These are phyloP conservation scores for Pterocles orientalis DNA, from an alignment of 2,113 vertebrate species.

Conservation along the genomic window DNA sequence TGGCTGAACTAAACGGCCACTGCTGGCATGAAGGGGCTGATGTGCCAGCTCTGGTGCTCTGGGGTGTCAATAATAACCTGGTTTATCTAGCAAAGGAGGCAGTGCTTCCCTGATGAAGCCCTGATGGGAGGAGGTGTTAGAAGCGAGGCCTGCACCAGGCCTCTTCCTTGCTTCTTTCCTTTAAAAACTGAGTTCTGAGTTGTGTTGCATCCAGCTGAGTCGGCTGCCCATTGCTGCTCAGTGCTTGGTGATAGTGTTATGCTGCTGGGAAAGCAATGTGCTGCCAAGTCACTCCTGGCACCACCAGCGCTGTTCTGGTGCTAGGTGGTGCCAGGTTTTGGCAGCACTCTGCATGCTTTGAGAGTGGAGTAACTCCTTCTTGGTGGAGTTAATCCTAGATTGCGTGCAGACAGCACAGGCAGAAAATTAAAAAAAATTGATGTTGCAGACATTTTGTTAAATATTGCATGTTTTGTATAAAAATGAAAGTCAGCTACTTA, in stretches of 20 bases:
- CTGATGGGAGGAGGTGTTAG: background rate
- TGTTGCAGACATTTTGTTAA: background rate
- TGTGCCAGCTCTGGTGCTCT: background rate
- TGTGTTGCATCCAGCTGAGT: slow-evolving; percentile 59
- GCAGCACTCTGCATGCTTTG: slow-evolving; percentile 63
- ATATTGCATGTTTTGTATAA: background rate
- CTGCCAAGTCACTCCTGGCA: slow-evolving; percentile 11
- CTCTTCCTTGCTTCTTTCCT: background rate
- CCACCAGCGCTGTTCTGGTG: slow-evolving; percentile 54
- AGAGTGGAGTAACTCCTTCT: slow-evolving; percentile 75
- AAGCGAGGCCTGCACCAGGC: fast-evolving
- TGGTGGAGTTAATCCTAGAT: slow-evolving; percentile 72
- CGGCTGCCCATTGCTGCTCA: slow-evolving; percentile 59
- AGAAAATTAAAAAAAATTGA: background rate
- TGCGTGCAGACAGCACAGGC: slow-evolving; percentile 50
- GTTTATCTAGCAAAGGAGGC: background rate
- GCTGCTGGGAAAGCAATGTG: slow-evolving; percentile 69
- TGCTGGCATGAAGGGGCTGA: background rate
- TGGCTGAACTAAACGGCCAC: background rate
- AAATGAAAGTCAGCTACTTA: background rate
- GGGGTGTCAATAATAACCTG: no score
- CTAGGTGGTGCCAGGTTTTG: background rate
- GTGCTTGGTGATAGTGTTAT: slow-evolving; percentile 74
- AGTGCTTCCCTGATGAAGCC: background rate
- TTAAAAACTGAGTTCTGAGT: fast-evolving